phyloP scores from a whole-genome alignment of 2,888 invertebrate genomes.

The Thyatira batis region DNA sequence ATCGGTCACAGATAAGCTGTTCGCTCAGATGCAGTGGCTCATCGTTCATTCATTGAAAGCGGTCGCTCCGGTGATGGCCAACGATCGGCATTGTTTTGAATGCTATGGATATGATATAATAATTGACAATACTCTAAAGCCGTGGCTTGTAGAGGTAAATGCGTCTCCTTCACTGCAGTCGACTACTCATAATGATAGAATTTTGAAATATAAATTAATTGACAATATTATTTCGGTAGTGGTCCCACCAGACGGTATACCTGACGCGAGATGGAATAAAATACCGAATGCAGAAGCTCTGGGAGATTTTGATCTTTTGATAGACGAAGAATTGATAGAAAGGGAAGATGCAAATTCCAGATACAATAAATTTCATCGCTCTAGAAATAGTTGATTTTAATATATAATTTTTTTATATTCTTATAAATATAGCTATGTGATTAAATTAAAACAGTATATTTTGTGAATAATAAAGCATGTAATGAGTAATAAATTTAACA shows the following conservation, averaged over 20 bases:
- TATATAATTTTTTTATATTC: slow-evolving; percentile 2
- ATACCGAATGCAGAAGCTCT: slow-evolving; percentile 87
- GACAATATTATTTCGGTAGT: slow-evolving; percentile 96
- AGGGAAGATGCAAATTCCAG: slow-evolving; percentile 81
- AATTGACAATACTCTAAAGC: slow-evolving; percentile 95
- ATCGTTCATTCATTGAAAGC: slow-evolving; percentile 97
- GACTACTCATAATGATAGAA: slow-evolving; percentile 96
- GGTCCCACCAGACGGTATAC: slow-evolving; percentile 92
- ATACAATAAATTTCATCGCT: slow-evolving; percentile 48
- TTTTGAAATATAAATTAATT: slow-evolving; percentile 96
- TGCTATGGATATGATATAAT: slow-evolving; percentile 99
- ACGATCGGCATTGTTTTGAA: slow-evolving; percentile 96
- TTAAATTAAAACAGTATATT: slow-evolving; percentile 11
- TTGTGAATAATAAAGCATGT: background rate
- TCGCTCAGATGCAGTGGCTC: slow-evolving; percentile 94
- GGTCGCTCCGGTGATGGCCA: slow-evolving; percentile 96
- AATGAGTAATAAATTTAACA: background rate
- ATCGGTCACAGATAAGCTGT: slow-evolving; percentile 93
- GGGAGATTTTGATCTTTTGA: slow-evolving; percentile 92
- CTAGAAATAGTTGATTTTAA: slow-evolving; percentile 19
- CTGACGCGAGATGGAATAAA: slow-evolving; percentile 95
- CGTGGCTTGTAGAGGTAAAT: slow-evolving; percentile 97
- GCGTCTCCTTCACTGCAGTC: slow-evolving; percentile 97
- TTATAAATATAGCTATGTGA: too few relatives aligned
- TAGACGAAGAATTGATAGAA: slow-evolving; percentile 91